Evolutionary conservation across 1,140 invertebrate genomes (phyloP), one percentile per base, ranked within the genome.

Genomic region (Gonioctena quinquepunctata): DNA sequence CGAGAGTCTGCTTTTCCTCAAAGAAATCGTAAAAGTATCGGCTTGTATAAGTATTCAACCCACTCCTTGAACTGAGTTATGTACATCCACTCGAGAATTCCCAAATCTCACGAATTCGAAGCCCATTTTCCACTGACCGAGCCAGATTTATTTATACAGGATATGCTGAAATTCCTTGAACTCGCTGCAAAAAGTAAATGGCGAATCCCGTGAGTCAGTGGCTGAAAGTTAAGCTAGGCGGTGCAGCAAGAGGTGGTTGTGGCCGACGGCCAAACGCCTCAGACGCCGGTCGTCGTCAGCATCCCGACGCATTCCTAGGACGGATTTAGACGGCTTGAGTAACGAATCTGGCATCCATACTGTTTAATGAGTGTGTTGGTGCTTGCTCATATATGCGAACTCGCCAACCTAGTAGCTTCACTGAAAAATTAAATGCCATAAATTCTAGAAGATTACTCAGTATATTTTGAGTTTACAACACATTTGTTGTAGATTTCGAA

Each of bases 181-280:
- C 54, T 56, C 33, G 11, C 33, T 13, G 33, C 33, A 42, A 42
- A 28, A 61, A 61, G 28, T 16, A 63, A 49, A 42, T 19, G 19
- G 21, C n/a, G 63, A 56, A 52, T 66, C 48, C 52, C 7, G 48
- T 56, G 63, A 66, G 52, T 52, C 52, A 66, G 52, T 52, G 63
- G 63, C 49, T 52, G 63, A 19, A 50, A 64, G 33, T 22, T 22
- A 18, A 66, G 60, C 23, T n/a, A 62, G 60, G 60, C 33, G 27
- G 60, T 26, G 60, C n/a, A 62, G 60, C 60, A 62, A 62, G 60
- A 62, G 60, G 60, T 62, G 60, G 60, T 62, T 54, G 52, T 26
- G 27, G 2, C 27, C 6, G 2, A n/a, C 26, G 27, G 26, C 26
- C 19, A 62, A 33, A 62, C 26, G 33, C 18, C 60, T 62, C 60